Percentiles rank a stretch among this genome's conserved stretches.
Conservation (phyloP, 2,888 invertebrate genomes). For the Pristionchus fissidentatus region DNA sequence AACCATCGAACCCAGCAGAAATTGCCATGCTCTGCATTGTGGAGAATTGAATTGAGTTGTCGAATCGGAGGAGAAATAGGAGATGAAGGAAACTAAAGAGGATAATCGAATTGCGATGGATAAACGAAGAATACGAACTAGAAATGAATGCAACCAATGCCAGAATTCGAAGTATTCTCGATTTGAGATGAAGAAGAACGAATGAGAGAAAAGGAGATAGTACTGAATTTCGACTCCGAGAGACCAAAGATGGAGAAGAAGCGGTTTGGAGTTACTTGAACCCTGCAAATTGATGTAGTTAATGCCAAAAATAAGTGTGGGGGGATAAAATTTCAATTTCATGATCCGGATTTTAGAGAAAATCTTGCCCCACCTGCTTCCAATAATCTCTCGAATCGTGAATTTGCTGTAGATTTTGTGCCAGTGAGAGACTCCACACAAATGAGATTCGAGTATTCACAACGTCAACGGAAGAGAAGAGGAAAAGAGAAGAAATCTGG, state of each 20-base stretch:
- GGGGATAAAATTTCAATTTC: too few relatives aligned
- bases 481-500: neutral
- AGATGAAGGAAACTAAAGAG: neutral
- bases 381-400: slow-evolving; percentile 20
- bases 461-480: neutral
- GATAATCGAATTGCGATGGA: neutral
- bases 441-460: neutral
- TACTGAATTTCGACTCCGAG: slow-evolving; percentile 4
- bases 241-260: neutral
- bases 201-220: neutral
- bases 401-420: slow-evolving; percentile 5
- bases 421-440: slow-evolving; percentile 7
- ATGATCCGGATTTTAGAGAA: too few relatives aligned
- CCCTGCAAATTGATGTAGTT: neutral
- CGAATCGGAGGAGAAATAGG: neutral
- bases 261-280: neutral
- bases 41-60: slow-evolving; percentile 31
- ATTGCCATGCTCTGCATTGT: neutral
- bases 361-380: slow-evolving; percentile 38
- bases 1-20: neutral
- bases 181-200: neutral
- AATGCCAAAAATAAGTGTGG: too few relatives aligned
- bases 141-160: neutral
- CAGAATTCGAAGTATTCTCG: neutral
- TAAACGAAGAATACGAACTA: neutral